phyloP scores from a whole-genome alignment of 2,797 vertebrate species.

The Choloepus didactylus region DNA sequence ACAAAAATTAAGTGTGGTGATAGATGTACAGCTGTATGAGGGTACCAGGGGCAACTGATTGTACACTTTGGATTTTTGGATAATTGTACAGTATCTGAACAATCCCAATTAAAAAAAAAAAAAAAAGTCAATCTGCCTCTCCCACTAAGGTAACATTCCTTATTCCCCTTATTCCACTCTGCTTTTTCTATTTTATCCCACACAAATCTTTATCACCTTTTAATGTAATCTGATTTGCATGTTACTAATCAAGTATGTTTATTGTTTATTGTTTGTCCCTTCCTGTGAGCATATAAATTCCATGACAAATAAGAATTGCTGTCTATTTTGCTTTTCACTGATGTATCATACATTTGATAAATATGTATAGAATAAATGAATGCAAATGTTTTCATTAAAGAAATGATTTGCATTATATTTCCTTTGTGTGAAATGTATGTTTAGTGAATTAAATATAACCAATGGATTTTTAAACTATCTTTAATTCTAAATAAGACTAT shows the following conservation, averaged over 20 bases:
- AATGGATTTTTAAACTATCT: not conserved
- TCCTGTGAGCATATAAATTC: not conserved
- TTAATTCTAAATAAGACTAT: slow-evolving; percentile 1
- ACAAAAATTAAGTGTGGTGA: no score
- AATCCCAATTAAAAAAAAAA: no score
- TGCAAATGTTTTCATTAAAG: not conserved
- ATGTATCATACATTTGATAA: not conserved
- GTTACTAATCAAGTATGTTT: not conserved
- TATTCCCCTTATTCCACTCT: not conserved
- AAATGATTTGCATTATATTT: not conserved
- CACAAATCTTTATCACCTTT: not conserved
- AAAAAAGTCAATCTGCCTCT: not conserved
- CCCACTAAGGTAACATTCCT: not conserved
- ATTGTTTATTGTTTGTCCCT: not conserved
- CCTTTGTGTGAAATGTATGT: not conserved
- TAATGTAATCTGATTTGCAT: not conserved
- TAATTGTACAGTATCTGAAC: no score
- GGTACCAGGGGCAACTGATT: no score
- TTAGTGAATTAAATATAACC: not conserved
- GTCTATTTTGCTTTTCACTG: not conserved
- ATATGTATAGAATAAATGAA: not conserved
- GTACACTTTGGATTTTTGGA: no score
- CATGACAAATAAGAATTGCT: not conserved
- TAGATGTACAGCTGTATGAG: no score
- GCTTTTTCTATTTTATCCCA: not conserved